Percentiles rank a stretch among this genome's conserved stretches.
Evolutionary conservation across 2,113 vertebrate genomes (phyloP).

Genomic region (Solea solea): DNA sequence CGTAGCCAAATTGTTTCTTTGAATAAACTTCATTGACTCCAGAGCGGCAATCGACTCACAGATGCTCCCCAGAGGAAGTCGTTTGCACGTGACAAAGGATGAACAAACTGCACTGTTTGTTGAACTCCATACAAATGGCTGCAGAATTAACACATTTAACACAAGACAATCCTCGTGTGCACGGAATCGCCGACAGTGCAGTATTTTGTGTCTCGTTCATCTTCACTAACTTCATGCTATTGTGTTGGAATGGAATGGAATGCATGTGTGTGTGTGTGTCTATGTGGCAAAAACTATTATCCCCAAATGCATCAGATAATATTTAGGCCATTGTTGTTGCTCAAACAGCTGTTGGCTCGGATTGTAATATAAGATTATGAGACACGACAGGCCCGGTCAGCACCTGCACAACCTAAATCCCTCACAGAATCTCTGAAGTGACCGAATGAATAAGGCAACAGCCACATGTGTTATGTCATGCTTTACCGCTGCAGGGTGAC

Average conservation of each 20-base stretch:
- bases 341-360: conserved; percentile 65
- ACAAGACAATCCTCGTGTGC: neutral
- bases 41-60: conserved; percentile 48
- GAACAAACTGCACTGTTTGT: conserved; percentile 38
- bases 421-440: conserved; percentile 28
- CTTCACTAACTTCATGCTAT: no score
- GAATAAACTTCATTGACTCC: conserved; percentile 67
- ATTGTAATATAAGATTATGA: conserved; percentile 75
- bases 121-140: conserved; percentile 28
- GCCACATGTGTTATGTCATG: conserved; percentile 47
- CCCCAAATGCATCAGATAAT: conserved; percentile 54
- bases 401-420: conserved; percentile 45
- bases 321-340: conserved; percentile 70
- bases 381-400: conserved; percentile 51
- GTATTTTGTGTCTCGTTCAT: no score
- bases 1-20: conserved; percentile 59
- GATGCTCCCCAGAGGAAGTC: conserved; percentile 55
- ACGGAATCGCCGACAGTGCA: neutral
- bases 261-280: neutral
- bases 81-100: conserved; percentile 45
- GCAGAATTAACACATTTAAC: conserved; percentile 47
- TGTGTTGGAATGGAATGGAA: neutral
- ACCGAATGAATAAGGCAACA: conserved; percentile 25
- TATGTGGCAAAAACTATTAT: conserved; percentile 47
- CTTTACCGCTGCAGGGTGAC: conserved; percentile 9